Conservation (phyloP, 2,888 invertebrate genomes). For the Xanthia togata region DNA sequence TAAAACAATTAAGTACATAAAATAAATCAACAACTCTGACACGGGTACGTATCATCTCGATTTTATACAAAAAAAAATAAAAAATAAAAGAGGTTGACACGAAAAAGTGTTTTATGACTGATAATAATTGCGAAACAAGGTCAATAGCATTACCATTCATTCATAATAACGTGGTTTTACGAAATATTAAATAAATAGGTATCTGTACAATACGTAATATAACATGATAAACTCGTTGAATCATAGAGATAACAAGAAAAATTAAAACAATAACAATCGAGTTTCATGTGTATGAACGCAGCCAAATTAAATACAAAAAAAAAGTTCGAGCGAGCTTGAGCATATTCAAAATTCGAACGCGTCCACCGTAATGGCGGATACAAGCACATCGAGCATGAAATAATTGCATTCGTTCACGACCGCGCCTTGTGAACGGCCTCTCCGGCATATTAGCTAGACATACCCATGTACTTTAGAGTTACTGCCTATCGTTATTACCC, state of each 20-base stretch:
- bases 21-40: conserved; percentile 9
- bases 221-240: conserved; percentile 53
- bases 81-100: conserved; percentile 28
- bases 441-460: conserved; percentile 76
- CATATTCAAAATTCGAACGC: conserved; percentile 72
- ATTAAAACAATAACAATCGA: conserved; percentile 52
- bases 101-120: conserved; percentile 42
- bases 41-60: neutral
- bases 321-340: conserved; percentile 39
- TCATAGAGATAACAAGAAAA: conserved; percentile 58
- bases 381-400: conserved; percentile 84
- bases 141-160: conserved; percentile 77
- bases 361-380: conserved; percentile 83
- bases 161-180: conserved; percentile 71
- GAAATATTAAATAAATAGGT: conserved; percentile 64
- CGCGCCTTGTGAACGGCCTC: conserved; percentile 85
- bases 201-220: conserved; percentile 42
- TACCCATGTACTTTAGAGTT: conserved; percentile 78
- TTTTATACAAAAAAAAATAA: no score
- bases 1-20: neutral
- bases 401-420: conserved; percentile 85
- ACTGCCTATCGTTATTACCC: conserved; percentile 82
- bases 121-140: conserved; percentile 66
- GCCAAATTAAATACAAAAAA: conserved; percentile 32
- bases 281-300: conserved; percentile 33